A percentile compares a stretch with the other conserved stretches of the same genome.
Conservation (phyloP, 2,797 vertebrate genomes). For the Pachyuromys duprasi region DNA sequence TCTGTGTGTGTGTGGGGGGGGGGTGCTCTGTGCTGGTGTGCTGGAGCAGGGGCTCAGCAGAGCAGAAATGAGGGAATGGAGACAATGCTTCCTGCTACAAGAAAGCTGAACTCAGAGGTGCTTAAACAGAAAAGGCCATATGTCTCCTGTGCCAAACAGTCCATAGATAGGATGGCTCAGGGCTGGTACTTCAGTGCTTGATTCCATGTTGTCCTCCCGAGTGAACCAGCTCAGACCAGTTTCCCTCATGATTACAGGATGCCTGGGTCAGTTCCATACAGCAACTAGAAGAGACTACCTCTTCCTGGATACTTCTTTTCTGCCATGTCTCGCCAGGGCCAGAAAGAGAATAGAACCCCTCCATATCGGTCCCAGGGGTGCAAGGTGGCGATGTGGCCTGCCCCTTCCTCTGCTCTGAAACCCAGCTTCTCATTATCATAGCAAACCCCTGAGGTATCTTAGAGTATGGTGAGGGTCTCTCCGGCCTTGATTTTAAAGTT, state of each 20-base stretch:
- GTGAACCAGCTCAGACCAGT: background rate
- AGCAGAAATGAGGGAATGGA: background rate
- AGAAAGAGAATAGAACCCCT: background rate
- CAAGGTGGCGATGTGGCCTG: background rate
- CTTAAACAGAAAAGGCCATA: background rate
- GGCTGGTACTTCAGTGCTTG: background rate
- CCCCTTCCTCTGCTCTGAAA: no score
- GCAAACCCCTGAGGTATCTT: background rate
- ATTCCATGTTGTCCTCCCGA: background rate
- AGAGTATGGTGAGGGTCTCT: background rate
- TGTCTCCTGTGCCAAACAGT: background rate
- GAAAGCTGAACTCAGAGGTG: background rate
- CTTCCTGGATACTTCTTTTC: background rate
- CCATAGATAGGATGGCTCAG: background rate
- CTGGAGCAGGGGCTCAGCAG: background rate
- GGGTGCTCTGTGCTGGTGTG: background rate
- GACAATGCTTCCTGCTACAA: slow-evolving; percentile 20
- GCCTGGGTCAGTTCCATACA: background rate
- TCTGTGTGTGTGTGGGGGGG: background rate
- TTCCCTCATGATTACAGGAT: background rate
- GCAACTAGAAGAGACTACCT: background rate
- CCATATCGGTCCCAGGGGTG: background rate
- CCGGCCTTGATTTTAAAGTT: background rate
- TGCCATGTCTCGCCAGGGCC: background rate
- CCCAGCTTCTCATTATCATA: no score